Conservation (phyloP, 37 sponge, comb jelly and placozoan species). For the Aplysina aerophoba region DNA sequence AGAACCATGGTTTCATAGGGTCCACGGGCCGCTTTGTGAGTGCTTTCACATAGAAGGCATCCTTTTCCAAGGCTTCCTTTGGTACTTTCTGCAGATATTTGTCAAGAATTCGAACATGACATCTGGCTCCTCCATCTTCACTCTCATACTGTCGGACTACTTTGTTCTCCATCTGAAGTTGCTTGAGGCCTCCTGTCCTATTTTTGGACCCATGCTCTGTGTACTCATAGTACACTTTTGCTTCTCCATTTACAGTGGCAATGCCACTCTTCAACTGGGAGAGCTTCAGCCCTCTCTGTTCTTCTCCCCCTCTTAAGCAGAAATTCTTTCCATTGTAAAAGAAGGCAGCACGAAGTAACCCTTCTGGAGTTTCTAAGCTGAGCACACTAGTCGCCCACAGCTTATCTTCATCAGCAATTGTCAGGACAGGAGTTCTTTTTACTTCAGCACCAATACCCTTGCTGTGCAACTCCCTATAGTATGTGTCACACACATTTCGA, state of each 20-base stretch:
- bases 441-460: constrained; percentile 32
- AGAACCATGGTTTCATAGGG: too few relatives aligned
- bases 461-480: constrained; percentile 12
- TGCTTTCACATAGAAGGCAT: constrained; percentile 46
- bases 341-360: constrained; percentile 34
- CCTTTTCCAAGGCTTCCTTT: constrained; percentile 32
- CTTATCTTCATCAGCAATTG: constrained; percentile 12
- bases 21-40: too few relatives aligned
- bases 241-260: constrained; percentile 3
- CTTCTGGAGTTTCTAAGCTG: constrained; percentile 30
- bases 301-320: constrained; percentile 37
- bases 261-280: constrained; percentile 29
- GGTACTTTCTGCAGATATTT: constrained; percentile 44
- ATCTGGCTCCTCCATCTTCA: constrained; percentile 30
- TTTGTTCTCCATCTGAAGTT: constrained; percentile 43
- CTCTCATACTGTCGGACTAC: constrained; percentile 34
- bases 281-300: constrained; percentile 37
- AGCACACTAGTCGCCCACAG: constrained; percentile 38
- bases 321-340: constrained; percentile 55
- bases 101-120: constrained; percentile 39
- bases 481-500: too few relatives aligned
- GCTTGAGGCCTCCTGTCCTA: constrained; percentile 39
- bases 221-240: constrained; percentile 26
- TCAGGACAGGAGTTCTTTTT: constrained; percentile 19
- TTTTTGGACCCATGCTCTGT: constrained; percentile 55